Conservation (phyloP, 1,140 invertebrate species). For the Scaptodrosophila lebanonensis region DNA sequence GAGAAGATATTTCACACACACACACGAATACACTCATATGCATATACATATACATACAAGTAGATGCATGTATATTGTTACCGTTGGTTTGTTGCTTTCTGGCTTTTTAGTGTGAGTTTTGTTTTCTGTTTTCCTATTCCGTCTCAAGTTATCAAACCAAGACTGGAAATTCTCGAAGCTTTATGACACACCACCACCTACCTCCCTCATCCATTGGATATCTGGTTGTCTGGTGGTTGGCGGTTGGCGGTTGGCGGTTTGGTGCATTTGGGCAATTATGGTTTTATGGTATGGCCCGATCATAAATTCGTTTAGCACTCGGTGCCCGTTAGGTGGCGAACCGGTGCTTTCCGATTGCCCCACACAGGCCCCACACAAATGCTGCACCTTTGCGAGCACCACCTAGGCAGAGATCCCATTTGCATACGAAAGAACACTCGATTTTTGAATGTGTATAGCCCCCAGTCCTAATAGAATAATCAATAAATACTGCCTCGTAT, state of each 20-base stretch:
- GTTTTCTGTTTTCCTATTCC: neutral
- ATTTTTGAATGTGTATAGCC: too few species aligned
- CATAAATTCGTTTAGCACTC: too few species aligned
- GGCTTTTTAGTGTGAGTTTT: slow-evolving; percentile 42
- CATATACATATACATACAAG: slow-evolving; percentile 10
- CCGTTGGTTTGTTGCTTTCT: slow-evolving; percentile 20
- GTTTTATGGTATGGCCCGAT: too few species aligned
- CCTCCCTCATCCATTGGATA: slow-evolving; percentile 27
- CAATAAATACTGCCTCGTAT: too few species aligned
- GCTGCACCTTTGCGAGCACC: too few species aligned
- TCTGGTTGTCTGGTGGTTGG: slow-evolving; percentile 22
- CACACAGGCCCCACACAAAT: too few species aligned
- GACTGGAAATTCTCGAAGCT: too few species aligned
- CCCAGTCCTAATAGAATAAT: too few species aligned
- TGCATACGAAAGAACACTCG: too few species aligned
- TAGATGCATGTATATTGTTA: slow-evolving; percentile 55
- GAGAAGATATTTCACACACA: slow-evolving; percentile 31
- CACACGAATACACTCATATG: slow-evolving; percentile 3
- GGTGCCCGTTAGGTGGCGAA: too few species aligned
- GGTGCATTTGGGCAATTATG: slow-evolving; percentile 1
- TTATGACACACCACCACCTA: slow-evolving; percentile 51
- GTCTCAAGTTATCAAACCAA: slow-evolving; percentile 19
- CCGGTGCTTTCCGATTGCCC: too few species aligned
- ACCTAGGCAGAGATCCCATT: too few species aligned
- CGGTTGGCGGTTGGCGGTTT: slow-evolving; percentile 45